A percentile compares a stretch with the other conserved stretches of the same genome.
phyloP scores from a whole-genome alignment of 2,797 vertebrate species.

The Lateolabrax maculatus region DNA sequence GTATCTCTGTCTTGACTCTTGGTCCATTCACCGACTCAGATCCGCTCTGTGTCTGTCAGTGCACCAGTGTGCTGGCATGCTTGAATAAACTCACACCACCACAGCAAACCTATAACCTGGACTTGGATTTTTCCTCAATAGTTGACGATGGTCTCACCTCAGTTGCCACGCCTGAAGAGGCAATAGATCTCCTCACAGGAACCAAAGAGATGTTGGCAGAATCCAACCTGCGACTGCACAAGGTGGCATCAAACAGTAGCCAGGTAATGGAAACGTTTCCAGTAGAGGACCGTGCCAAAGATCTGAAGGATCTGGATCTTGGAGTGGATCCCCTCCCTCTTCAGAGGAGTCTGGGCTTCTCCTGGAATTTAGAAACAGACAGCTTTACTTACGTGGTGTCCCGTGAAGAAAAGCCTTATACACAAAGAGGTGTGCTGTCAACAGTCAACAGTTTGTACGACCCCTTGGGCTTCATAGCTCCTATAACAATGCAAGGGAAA shows the following conservation, averaged over 20 bases:
- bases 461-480: constrained; percentile 37
- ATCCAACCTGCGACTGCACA: too few species aligned
- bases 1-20: too few species aligned
- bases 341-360: neutral
- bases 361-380: constrained; percentile 11
- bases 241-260: too few species aligned
- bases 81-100: too few species aligned
- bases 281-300: neutral
- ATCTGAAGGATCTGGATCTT: constrained; percentile 8
- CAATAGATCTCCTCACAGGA: neutral
- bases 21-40: too few species aligned
- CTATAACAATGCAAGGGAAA: constrained; percentile 30
- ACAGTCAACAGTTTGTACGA: constrained; percentile 47
- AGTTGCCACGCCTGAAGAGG: neutral
- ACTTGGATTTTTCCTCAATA: too few species aligned
- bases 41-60: too few species aligned
- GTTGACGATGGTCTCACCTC: constrained; percentile 13
- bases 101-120: too few species aligned
- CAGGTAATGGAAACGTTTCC: too few species aligned
- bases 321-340: neutral
- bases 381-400: constrained; percentile 45
- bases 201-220: constrained; percentile 2
- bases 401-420: constrained; percentile 23
- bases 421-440: constrained; percentile 24
- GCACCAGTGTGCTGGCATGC: too few species aligned